Percentiles rank a stretch among this genome's conserved stretches.
phyloP scores from a whole-genome alignment of 2,888 invertebrate genomes.

The Standfussiana lucernea region DNA sequence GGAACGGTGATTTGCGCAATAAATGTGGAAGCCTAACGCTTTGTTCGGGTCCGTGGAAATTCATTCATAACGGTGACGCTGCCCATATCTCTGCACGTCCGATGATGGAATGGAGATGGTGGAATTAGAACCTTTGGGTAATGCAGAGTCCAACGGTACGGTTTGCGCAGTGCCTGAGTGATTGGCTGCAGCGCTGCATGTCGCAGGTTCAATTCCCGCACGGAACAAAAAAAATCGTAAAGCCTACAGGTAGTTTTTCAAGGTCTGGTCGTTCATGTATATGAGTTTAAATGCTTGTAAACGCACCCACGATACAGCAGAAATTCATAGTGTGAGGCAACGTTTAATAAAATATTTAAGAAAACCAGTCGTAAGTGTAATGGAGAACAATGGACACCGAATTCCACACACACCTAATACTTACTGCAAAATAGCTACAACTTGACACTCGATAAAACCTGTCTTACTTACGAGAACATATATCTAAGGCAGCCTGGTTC shows the following conservation, averaged over 20 bases:
- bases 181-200: background rate
- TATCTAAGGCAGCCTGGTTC: background rate
- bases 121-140: background rate
- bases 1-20: background rate
- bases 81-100: background rate
- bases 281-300: background rate
- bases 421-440: background rate
- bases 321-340: background rate
- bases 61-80: background rate
- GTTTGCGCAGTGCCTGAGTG: background rate
- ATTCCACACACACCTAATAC: background rate
- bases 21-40: background rate
- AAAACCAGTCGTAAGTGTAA: background rate
- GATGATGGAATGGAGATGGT: background rate
- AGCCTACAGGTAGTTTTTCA: background rate
- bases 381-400: background rate
- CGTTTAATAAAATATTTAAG: background rate
- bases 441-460: background rate
- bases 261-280: background rate
- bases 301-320: background rate
- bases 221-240: background rate
- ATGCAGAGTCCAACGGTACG: background rate
- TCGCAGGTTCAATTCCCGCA: background rate
- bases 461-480: background rate
- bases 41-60: background rate